Percentiles rank a stretch among this genome's conserved stretches.
Evolutionary conservation across 2,797 vertebrate species (phyloP).

Genomic region (Esox lucius): DNA sequence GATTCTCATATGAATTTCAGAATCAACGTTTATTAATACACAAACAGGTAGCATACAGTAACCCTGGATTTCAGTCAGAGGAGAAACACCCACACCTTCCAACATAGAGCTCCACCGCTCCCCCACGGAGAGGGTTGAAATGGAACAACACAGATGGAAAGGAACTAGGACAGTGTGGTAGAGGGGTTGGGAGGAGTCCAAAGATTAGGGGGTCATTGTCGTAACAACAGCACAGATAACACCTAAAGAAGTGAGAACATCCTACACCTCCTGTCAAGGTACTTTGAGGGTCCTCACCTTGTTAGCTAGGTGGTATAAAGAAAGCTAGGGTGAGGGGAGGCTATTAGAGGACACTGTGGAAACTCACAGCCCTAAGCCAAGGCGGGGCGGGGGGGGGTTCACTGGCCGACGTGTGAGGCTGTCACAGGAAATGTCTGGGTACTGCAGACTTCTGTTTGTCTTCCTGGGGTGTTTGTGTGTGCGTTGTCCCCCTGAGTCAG

Average conservation of each 20-base stretch:
- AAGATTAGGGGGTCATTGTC: conserved; percentile 29
- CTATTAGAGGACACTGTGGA: conserved; percentile 40
- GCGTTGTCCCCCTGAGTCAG: conserved; percentile 42
- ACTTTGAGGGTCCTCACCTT: conserved; percentile 37
- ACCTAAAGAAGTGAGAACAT: conserved; percentile 43
- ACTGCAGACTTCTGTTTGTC: conserved; percentile 42
- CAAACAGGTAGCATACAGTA: too few species aligned
- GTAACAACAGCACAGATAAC: conserved; percentile 50
- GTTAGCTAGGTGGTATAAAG: conserved; percentile 42
- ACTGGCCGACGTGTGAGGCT: conserved; percentile 31
- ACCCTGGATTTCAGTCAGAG: too few species aligned
- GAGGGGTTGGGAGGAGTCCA: not conserved
- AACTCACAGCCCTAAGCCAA: conserved; percentile 55
- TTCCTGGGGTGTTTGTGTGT: conserved; percentile 33
- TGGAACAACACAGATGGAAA: not conserved
- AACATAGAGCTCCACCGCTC: too few species aligned
- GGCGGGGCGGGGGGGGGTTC: conserved; percentile 16
- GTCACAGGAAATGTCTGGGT: conserved; percentile 54
- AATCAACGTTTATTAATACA: too few species aligned
- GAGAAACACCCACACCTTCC: too few species aligned
- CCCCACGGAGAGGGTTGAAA: too few species aligned
- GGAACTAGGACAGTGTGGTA: not conserved
- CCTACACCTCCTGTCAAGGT: conserved; percentile 24
- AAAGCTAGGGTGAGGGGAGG: not conserved
- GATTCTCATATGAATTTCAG: too few species aligned